Evolutionary conservation across 2,888 invertebrate genomes (phyloP).

Genomic region (Cotesia congregata): DNA sequence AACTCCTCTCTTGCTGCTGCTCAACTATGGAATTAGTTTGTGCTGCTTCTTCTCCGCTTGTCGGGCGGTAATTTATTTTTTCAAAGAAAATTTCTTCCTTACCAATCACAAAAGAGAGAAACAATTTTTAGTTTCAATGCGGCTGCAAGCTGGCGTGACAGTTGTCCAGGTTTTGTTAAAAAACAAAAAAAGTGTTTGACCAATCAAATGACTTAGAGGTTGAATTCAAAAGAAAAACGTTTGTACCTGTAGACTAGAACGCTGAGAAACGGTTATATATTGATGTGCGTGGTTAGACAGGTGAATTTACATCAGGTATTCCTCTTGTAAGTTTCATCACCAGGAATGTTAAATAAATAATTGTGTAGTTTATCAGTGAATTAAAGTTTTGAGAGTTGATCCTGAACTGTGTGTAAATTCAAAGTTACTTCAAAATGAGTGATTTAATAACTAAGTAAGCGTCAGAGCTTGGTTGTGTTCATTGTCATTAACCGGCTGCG

Average conservation of each 20-base stretch:
- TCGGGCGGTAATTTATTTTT: not conserved
- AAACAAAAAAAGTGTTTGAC: not conserved
- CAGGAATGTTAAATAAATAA: not conserved
- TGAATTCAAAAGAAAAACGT: conserved; percentile 48
- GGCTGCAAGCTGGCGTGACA: not conserved
- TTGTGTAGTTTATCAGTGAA: not conserved
- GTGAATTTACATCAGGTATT: not conserved
- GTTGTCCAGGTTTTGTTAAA: not conserved
- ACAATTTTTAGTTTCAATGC: not conserved
- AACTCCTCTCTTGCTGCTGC: not conserved
- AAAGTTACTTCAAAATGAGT: not conserved
- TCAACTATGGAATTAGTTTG: not conserved
- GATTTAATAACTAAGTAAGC: not conserved
- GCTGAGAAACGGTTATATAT: conserved; percentile 27
- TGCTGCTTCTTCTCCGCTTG: not conserved
- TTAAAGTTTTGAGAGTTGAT: no score
- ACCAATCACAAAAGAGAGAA: not conserved
- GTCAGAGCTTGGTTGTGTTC: not conserved
- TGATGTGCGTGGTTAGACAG: conserved; percentile 35
- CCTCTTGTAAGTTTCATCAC: not conserved
- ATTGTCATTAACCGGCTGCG: not conserved
- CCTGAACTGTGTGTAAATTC: not conserved
- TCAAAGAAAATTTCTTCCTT: not conserved
- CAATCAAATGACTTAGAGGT: conserved; percentile 33
- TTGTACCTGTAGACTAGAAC: conserved; percentile 29